Conservation (phyloP, 35 echinoderm and acorn worm species). For the Hemicentrotus pulcherrimus region DNA sequence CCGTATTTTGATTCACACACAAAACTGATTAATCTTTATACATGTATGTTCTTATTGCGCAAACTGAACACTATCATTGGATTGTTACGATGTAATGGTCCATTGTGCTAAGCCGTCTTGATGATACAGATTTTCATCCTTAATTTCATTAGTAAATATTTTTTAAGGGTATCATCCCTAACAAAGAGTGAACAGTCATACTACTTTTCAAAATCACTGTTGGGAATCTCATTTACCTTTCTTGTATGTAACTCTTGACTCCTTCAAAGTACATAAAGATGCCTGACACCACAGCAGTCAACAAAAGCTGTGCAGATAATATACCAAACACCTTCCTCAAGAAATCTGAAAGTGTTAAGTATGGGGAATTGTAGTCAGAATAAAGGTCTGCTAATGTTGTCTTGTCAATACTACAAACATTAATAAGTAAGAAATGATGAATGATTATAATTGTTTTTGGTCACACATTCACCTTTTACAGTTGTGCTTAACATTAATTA, state of each 20-base stretch:
- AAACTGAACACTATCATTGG: no score
- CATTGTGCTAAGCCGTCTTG: no score
- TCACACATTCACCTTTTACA: background rate
- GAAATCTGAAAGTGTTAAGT: conserved; percentile 69
- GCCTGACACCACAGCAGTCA: conserved; percentile 77
- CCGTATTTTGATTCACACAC: background rate
- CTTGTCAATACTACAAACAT: background rate
- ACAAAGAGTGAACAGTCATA: no score
- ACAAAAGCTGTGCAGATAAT: conserved; percentile 73
- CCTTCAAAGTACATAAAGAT: conserved; percentile 81
- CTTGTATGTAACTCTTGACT: conserved; percentile 84
- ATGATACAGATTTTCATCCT: no score
- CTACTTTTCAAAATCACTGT: background rate
- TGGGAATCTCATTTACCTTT: conserved; percentile 56
- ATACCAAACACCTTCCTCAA: conserved; percentile 95
- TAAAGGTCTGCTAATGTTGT: background rate
- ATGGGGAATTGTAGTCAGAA: background rate
- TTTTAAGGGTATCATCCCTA: no score
- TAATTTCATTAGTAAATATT: no score
- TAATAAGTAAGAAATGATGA: background rate
- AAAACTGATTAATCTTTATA: background rate
- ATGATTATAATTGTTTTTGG: background rate
- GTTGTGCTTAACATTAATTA: background rate
- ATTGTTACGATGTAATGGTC: no score
- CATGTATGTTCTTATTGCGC: no score